These are phyloP conservation scores for Sarcophaga subvicina DNA, from an alignment of 2,888 invertebrate genomes.

Conservation along the genomic window DNA sequence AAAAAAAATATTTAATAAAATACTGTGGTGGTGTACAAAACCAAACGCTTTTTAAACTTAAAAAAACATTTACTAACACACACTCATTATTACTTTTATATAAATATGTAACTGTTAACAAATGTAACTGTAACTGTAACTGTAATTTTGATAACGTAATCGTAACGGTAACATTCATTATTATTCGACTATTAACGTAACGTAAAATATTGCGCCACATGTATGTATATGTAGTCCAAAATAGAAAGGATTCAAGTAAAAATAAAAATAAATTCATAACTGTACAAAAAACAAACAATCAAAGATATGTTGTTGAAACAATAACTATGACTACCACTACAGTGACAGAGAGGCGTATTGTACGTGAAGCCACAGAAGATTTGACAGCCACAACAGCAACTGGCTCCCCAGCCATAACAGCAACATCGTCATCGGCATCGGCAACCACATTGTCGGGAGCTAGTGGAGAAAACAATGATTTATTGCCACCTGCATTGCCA, in stretches of 20 bases:
- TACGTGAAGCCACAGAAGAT: conserved; percentile 81
- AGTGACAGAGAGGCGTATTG: conserved; percentile 85
- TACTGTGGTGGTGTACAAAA: not conserved
- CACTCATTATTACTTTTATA: conserved; percentile 15
- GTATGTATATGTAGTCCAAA: conserved; percentile 61
- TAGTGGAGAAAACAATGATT: conserved; percentile 48
- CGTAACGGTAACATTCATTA: conserved; percentile 45
- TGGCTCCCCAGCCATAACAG: conserved; percentile 53
- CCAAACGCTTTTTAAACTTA: not conserved
- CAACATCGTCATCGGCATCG: conserved; percentile 48
- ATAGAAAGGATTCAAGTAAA: conserved; percentile 56
- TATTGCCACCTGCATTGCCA: conserved; percentile 69
- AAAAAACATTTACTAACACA: conserved; percentile 4
- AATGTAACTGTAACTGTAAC: not conserved
- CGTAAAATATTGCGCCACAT: conserved; percentile 57
- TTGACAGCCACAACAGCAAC: conserved; percentile 66
- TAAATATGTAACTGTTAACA: conserved; percentile 1
- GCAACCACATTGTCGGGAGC: conserved; percentile 54
- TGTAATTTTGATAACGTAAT: conserved; percentile 27
- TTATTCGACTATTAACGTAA: conserved; percentile 8
- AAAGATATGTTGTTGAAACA: conserved; percentile 84
- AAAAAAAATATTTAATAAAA: not conserved
- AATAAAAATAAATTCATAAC: conserved; percentile 72
- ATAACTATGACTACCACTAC: conserved; percentile 85
- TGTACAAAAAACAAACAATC: conserved; percentile 74